phyloP scores from a whole-genome alignment of 2,113 vertebrate species.

The Leptocoma aspasia region DNA sequence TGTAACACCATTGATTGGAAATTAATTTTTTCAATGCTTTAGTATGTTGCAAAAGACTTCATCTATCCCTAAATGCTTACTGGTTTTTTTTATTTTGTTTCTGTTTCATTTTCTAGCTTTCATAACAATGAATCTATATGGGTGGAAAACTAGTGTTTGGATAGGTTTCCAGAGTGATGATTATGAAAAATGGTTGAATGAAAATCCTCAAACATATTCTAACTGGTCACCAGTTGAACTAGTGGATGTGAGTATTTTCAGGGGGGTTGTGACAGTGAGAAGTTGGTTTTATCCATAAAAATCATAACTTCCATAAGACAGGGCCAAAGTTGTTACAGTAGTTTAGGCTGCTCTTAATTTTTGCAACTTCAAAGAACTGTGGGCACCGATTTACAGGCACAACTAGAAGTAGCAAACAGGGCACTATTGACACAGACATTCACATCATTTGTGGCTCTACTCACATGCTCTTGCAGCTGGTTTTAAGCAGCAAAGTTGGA shows the following conservation, averaged over 20 bases:
- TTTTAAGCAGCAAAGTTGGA: neutral
- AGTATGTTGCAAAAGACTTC: neutral
- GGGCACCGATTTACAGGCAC: neutral
- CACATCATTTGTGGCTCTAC: neutral
- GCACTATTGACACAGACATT: neutral
- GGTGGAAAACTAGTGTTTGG: constrained; percentile 83
- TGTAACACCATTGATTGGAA: neutral
- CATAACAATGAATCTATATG: constrained; percentile 91
- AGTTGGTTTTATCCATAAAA: neutral
- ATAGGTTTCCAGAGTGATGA: constrained; percentile 81
- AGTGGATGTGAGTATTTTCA: constrained; percentile 64
- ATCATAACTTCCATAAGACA: neutral
- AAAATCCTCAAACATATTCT: constrained; percentile 76
- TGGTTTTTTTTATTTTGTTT: constrained; percentile 9
- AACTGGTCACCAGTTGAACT: constrained; percentile 87
- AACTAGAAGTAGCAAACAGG: neutral
- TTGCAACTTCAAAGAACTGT: neutral
- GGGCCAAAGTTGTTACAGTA: neutral
- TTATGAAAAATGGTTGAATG: constrained; percentile 80
- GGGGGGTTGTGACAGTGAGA: neutral
- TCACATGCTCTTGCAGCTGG: neutral
- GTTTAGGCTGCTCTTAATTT: neutral
- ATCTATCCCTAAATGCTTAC: neutral
- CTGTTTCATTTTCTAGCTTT: constrained; percentile 79
- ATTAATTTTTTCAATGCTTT: constrained; percentile 18